A percentile compares a stretch with the other conserved stretches of the same genome.
Conservation (phyloP, 2,888 invertebrate species). For the Elmis aenea region DNA sequence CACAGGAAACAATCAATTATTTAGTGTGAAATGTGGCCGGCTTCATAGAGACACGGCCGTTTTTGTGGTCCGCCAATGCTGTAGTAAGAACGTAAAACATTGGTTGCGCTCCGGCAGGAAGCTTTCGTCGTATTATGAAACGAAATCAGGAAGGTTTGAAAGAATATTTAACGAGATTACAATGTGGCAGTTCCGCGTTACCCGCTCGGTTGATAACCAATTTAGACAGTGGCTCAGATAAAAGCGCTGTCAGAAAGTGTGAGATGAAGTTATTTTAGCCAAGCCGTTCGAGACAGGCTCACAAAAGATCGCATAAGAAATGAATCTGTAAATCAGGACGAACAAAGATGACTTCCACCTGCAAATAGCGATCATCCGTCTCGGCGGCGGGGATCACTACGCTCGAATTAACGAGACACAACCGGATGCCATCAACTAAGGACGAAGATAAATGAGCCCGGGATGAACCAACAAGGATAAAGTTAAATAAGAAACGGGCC, state of each 20-base stretch:
- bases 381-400: conserved; percentile 21
- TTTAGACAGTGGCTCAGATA: conserved; percentile 4
- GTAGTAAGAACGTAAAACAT: too few relatives aligned
- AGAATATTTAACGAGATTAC: not conserved
- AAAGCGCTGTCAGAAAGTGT: conserved; percentile 12
- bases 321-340: conserved; percentile 16
- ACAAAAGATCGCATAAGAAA: conserved; percentile 14
- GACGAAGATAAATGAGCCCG: conserved; percentile 24
- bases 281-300: conserved; percentile 1
- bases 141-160: not conserved
- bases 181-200: not conserved
- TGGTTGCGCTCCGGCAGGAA: too few relatives aligned
- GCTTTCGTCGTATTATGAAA: not conserved
- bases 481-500: conserved; percentile 17
- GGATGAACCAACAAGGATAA: conserved; percentile 12
- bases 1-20: too few relatives aligned
- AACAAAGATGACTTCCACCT: conserved; percentile 19
- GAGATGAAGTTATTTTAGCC: conserved; percentile 4
- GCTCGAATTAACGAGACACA: conserved; percentile 27
- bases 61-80: too few relatives aligned
- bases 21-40: too few relatives aligned
- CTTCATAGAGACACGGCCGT: too few relatives aligned
- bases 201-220: not conserved
- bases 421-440: conserved; percentile 21
- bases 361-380: conserved; percentile 24